Conservation (phyloP, 2,113 vertebrate genomes). For the Butorides virescens region DNA sequence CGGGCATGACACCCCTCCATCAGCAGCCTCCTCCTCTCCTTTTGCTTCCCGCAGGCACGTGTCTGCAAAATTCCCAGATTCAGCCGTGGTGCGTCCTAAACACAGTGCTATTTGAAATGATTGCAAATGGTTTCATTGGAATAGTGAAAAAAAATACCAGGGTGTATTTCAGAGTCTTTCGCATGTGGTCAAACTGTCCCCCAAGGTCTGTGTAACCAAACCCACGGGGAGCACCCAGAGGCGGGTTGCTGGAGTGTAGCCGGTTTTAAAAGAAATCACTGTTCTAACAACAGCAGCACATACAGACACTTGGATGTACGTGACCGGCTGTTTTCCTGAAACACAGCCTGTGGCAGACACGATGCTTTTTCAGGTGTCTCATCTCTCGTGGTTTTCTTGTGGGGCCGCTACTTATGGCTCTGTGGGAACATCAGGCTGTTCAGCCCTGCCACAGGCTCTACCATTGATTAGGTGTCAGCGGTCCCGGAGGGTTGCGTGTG, state of each 20-base stretch:
- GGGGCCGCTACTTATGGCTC: background rate
- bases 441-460: background rate
- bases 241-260: background rate
- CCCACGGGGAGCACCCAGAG: background rate
- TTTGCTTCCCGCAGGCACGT: accelerated
- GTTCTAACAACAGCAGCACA: background rate
- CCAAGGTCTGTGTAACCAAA: background rate
- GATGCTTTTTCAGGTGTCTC: background rate
- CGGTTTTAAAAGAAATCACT: background rate
- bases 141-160: background rate
- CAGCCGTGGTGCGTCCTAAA: background rate
- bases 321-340: background rate
- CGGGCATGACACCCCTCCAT: background rate
- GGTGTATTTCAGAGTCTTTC: background rate
- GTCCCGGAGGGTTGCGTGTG: accelerated
- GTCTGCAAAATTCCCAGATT: background rate
- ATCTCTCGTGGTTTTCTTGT: background rate
- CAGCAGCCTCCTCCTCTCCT: background rate
- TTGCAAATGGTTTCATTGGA: background rate
- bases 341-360: background rate
- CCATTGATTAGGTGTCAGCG: background rate
- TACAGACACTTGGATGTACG: background rate
- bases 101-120: background rate
- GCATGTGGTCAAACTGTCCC: background rate
- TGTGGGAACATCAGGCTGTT: background rate